Evolutionary conservation across 2,888 invertebrate species (phyloP), one percentile per base, ranked within the genome.

Genomic region (Cyrtodaria siliqua): DNA sequence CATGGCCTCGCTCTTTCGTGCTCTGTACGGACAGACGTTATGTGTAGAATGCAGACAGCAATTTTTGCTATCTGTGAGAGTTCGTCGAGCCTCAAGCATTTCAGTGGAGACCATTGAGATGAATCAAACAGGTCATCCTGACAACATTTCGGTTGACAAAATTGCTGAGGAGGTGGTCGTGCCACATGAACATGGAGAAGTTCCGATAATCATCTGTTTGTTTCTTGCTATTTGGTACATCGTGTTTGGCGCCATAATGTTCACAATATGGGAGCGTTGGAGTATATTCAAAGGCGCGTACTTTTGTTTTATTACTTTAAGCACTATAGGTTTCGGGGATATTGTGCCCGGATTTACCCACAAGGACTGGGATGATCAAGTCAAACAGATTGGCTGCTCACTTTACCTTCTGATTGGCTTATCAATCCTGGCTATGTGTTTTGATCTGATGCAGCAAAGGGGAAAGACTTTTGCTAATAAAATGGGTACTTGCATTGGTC

Each of bases 231-330:
- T 97, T 85, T 96, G 96, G 90, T 96, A 96, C 92, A 95, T 97
- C 67, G 95, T 97, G 89, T 97, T 97, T 69, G 99, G 99, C 20
- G 98, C 98, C 1, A 94, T 97, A 91, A 94, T 99, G 59, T 99
- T 99, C 93, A 95, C 96, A 2, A 94, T 96, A 90, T 99, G 98
- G 97, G 98, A 99, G 73, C 98, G 98, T 18, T 99, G 99, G 99
- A 95, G 96, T 86, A 95, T 96, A 90, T 94, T 99, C 78, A 97
- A 98, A 86, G 98, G 98, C 62, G 92, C 93, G 63, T 93, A 93
- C 82, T 93, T 93, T 87, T 93, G 93, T 67, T 93, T 93, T 82
- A 91, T 93, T 69, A 93, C 93, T 3, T 86, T 93, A 18, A 91
- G 91, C 55, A 93, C 93, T 29, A 93, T 93, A 16, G 93, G 93